These are phyloP conservation scores for Malurus cyaneus DNA, from an alignment of 2,113 vertebrate species.

Conservation along the genomic window DNA sequence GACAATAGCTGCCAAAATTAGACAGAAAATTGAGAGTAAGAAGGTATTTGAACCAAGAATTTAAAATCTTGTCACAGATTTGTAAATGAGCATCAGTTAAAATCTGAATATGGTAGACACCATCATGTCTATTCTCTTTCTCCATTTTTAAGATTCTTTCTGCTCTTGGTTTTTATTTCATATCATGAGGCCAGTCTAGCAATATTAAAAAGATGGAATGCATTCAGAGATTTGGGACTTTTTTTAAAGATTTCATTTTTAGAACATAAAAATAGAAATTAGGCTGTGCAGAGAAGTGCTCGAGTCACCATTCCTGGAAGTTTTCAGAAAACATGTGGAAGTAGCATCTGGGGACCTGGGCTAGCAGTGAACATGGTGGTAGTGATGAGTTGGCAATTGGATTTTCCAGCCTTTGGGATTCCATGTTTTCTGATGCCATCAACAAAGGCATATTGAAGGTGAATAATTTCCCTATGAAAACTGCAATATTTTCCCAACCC, in stretches of 20 bases:
- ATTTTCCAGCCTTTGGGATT: not conserved
- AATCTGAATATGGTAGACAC: not conserved
- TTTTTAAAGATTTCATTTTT: not conserved
- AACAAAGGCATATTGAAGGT: not conserved
- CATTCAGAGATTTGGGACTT: not conserved
- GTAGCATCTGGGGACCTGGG: not conserved
- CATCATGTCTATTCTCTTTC: not conserved
- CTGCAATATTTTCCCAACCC: not conserved
- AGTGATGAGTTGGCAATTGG: no score
- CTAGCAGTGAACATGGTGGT: no score
- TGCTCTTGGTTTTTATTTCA: not conserved
- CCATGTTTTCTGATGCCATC: not conserved
- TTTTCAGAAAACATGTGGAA: not conserved
- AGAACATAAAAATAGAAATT: not conserved
- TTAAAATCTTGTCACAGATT: not conserved
- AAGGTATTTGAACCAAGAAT: not conserved
- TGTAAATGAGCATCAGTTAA: not conserved
- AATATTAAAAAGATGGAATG: not conserved
- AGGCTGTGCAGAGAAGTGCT: not conserved
- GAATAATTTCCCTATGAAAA: fast-evolving
- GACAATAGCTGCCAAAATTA: slow-evolving; percentile 30
- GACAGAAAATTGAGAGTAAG: not conserved
- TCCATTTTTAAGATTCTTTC: not conserved
- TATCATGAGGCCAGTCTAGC: no score
- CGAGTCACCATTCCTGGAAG: not conserved